phyloP scores from a whole-genome alignment of 2,113 vertebrate species.

The Ciconia stormi region DNA sequence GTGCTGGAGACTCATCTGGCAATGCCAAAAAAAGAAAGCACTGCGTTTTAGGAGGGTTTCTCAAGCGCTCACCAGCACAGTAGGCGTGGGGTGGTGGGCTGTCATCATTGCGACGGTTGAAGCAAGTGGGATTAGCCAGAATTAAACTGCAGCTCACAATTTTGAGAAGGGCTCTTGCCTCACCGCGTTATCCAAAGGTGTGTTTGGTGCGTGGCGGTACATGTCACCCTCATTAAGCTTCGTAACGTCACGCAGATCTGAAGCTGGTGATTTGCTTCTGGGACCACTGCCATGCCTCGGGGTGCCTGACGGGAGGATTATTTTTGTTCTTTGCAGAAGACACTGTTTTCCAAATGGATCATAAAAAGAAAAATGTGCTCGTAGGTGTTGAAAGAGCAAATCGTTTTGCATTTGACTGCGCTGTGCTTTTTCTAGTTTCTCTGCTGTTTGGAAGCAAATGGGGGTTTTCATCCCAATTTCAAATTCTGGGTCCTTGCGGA shows the following conservation, averaged over 20 bases:
- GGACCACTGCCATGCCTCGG: slow-evolving; percentile 40
- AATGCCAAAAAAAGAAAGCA: background rate
- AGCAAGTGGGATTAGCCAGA: background rate
- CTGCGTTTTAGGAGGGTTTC: background rate
- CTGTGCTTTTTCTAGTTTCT: slow-evolving; percentile 24
- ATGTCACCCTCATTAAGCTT: background rate
- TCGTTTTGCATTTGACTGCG: slow-evolving; percentile 1
- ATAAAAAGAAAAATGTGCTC: slow-evolving; percentile 40
- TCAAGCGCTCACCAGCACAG: background rate
- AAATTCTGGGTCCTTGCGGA: background rate
- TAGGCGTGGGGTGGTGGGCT: background rate
- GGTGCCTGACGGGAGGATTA: slow-evolving; percentile 33
- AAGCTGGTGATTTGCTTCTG: slow-evolving; percentile 36
- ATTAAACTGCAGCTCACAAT: background rate
- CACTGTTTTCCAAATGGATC: slow-evolving; percentile 44
- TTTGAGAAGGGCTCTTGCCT: background rate
- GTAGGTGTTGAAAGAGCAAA: slow-evolving; percentile 56
- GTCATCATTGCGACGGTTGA: background rate
- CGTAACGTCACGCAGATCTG: background rate
- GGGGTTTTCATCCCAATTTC: background rate
- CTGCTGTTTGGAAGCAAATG: background rate
- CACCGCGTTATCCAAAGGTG: background rate
- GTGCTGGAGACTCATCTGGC: background rate
- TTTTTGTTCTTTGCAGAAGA: slow-evolving; percentile 53
- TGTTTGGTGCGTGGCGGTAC: background rate